Evolutionary conservation across 2,113 vertebrate species (phyloP), one percentile per base, ranked within the genome.

Genomic region (Todiramphus chloris): DNA sequence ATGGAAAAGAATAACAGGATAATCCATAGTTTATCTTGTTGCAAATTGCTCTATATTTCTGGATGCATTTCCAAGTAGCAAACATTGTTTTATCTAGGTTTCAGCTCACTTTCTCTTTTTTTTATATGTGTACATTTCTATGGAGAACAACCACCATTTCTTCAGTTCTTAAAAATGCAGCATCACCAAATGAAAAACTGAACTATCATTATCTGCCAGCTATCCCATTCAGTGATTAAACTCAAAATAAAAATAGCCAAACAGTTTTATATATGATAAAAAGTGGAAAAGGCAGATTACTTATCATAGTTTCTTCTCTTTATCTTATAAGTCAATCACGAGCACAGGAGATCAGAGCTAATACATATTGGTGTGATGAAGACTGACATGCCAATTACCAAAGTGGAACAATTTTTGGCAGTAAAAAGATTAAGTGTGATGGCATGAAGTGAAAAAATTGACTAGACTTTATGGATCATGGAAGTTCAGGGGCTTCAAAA

Each of bases 161-260:
- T 74, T 90, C 24, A 15, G 24, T 64, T 44, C 51, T 76, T 46
- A 68, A 83, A 89, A 81, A 69, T 55, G 59, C 67, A 90, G n/a
- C 41, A 63, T 44, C 37, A 74, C 60, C 63, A 80, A 73, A 76
- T 44, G 44, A 76, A 86, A 89, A 83, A 27, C 8, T 33, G 19
- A 89, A 24, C 37, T 55, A 92, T 78, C 11, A 28, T 85, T 59
- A 62, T 69, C 50, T 94, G 74, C 58, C 70, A 94, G 28, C 35
- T 87, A 53, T 48, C 28, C n/a, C 43, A 85, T 83, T 37, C 39
- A 50, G 37, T 91, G 63, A 96, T 67, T 73, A 83, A 82, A 87
- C 85, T 94, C 46, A 93, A 93, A 56, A 73, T 60, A 81, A 90
- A 93, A 92, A 56, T 46, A 91, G 27, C 15, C 74, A 87, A 93